Percentiles rank a stretch among this genome's conserved stretches.
Evolutionary conservation across 2,797 vertebrate species (phyloP).

Genomic region (Sphaeramia orbicularis): DNA sequence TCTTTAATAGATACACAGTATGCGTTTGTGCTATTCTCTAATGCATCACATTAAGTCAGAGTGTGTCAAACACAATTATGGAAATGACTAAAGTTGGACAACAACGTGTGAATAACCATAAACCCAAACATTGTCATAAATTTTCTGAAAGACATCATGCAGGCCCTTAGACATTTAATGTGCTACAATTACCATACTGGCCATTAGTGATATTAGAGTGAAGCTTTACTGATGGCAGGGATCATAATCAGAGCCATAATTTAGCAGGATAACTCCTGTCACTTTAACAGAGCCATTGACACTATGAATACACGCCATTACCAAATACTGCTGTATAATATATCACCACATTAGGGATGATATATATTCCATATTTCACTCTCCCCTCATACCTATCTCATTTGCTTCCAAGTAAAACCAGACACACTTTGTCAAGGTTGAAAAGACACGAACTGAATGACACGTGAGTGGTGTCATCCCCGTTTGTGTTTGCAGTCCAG

Average conservation of each 20-base stretch:
- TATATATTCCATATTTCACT: conserved; percentile 59
- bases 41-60: conserved; percentile 68
- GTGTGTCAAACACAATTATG: conserved; percentile 76
- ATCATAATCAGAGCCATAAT: conserved; percentile 74
- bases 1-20: conserved; percentile 65
- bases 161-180: conserved; percentile 77
- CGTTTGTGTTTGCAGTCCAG: conserved; percentile 39
- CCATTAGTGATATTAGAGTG: conserved; percentile 84
- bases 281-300: conserved; percentile 77
- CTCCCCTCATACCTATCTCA: conserved; percentile 35
- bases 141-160: conserved; percentile 69
- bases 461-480: not conserved
- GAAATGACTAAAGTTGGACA: conserved; percentile 76
- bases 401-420: conserved; percentile 39
- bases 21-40: conserved; percentile 66
- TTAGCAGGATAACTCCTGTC: conserved; percentile 77
- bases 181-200: conserved; percentile 79
- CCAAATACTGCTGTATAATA: conserved; percentile 69
- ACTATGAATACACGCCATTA: conserved; percentile 74
- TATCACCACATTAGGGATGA: conserved; percentile 66
- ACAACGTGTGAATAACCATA: conserved; percentile 71
- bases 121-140: conserved; percentile 77
- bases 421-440: conserved; percentile 65
- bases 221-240: conserved; percentile 79
- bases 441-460: conserved; percentile 40